These are phyloP conservation scores for Ursus arctos DNA, from an alignment of 2,113 vertebrate genomes.

Conservation along the genomic window DNA sequence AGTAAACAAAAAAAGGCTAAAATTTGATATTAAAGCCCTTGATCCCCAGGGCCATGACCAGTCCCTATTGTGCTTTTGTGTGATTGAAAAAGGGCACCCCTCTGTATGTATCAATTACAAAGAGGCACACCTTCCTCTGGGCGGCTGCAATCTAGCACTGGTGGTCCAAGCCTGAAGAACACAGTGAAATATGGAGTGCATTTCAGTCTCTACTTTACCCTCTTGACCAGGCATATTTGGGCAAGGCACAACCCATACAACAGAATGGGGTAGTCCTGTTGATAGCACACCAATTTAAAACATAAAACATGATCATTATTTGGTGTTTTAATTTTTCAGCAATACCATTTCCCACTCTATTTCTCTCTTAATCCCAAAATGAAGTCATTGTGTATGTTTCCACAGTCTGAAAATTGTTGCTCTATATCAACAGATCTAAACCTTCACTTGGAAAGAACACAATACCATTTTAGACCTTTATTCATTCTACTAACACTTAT, in stretches of 20 bases:
- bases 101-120: neutral
- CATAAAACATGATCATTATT: neutral
- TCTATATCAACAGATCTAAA: neutral
- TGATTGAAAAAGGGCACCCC: neutral
- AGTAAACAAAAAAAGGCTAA: neutral
- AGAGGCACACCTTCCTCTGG: neutral
- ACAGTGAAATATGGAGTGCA: neutral
- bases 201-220: neutral
- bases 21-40: neutral
- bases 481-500: neutral
- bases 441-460: neutral
- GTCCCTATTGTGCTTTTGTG: neutral
- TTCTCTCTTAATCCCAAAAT: neutral
- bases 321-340: neutral
- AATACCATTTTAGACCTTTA: neutral
- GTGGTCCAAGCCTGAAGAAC: neutral
- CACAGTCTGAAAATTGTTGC: neutral
- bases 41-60: neutral
- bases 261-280: neutral
- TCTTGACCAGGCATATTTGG: neutral
- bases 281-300: slow-evolving; percentile 19
- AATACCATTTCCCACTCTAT: neutral
- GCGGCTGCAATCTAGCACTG: neutral
- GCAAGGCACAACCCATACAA: neutral
- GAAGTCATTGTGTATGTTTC: neutral